Conservation (phyloP, 2,888 invertebrate genomes). For the Drosophila putrida region DNA sequence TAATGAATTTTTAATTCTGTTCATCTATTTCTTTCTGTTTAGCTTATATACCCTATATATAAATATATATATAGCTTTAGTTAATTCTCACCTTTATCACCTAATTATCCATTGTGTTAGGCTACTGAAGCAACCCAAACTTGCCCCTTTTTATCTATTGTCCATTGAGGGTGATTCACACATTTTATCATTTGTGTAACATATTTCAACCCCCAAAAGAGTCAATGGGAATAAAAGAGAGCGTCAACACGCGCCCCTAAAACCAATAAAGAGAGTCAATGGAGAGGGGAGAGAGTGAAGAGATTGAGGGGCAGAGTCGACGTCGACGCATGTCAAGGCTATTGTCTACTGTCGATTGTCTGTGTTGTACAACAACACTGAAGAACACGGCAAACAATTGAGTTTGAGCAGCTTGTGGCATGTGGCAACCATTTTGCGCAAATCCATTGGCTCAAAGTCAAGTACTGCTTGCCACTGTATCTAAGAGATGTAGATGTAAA, state of each 20-base stretch:
- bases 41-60: neutral
- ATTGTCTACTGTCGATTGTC: constrained; percentile 27
- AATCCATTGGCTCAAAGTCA: constrained; percentile 71
- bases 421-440: constrained; percentile 68
- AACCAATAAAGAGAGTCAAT: neutral
- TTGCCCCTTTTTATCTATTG: constrained; percentile 29
- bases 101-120: constrained; percentile 66
- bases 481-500: neutral
- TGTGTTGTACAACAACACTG: constrained; percentile 44
- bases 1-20: neutral
- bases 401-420: constrained; percentile 13
- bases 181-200: constrained; percentile 16
- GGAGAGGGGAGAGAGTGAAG: neutral
- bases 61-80: neutral
- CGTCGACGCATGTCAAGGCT: constrained; percentile 34
- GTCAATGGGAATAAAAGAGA: constrained; percentile 17
- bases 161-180: constrained; percentile 45
- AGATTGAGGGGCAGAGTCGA: constrained; percentile 18
- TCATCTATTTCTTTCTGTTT: neutral
- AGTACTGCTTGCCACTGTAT: constrained; percentile 33
- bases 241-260: constrained; percentile 39
- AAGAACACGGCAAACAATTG: constrained; percentile 40
- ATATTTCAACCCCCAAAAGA: constrained; percentile 50
- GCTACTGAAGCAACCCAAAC: constrained; percentile 25
- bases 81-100: constrained; percentile 47